phyloP scores from a whole-genome alignment of 2,797 vertebrate species.

The Balearica regulorum region DNA sequence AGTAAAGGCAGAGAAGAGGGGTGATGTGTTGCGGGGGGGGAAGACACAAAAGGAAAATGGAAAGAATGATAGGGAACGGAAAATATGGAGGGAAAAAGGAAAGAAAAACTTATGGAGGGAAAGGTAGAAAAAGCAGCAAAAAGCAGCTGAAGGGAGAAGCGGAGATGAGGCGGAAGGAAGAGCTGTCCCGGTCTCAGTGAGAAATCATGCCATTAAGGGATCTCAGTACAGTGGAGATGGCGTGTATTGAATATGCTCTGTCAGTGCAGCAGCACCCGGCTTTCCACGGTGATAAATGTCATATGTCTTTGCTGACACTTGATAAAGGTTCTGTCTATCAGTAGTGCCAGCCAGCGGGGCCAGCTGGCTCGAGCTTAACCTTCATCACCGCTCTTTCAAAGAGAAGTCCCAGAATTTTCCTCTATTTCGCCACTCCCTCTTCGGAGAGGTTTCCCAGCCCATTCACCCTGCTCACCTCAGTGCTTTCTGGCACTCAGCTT shows the following conservation, averaged over 20 bases:
- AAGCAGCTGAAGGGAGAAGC: background rate
- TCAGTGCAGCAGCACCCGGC: constrained; percentile 22
- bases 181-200: background rate
- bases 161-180: background rate
- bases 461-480: background rate
- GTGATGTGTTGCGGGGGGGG: background rate
- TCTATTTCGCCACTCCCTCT: background rate
- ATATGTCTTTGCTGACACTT: constrained; percentile 66
- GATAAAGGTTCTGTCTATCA: constrained; percentile 68
- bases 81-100: fast-evolving
- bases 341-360: background rate
- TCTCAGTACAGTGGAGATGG: constrained; percentile 35
- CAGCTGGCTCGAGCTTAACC: constrained; percentile 33
- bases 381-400: background rate
- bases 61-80: background rate
- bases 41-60: background rate
- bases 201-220: constrained; percentile 42
- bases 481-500: constrained; percentile 10
- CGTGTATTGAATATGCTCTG: constrained; percentile 41
- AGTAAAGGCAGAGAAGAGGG: background rate
- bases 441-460: background rate
- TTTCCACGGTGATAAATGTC: constrained; percentile 68
- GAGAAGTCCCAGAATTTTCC: background rate
- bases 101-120: background rate
- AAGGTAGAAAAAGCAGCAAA: background rate